These are phyloP conservation scores for Bombus ignitus DNA, from an alignment of 1,140 invertebrate genomes.

Conservation along the genomic window DNA sequence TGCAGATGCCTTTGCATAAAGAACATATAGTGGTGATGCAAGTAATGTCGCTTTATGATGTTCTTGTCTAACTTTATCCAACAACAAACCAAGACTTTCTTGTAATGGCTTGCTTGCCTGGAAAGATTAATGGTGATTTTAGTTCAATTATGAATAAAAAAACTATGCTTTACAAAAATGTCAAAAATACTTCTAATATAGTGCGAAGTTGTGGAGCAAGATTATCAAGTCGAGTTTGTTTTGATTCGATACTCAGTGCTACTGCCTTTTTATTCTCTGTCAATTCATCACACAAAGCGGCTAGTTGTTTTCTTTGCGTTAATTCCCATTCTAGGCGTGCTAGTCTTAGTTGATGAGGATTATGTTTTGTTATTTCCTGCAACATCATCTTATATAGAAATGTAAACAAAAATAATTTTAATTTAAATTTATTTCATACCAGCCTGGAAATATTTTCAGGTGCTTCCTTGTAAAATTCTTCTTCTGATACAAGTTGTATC, in stretches of 20 bases:
- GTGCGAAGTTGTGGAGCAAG: constrained; percentile 90
- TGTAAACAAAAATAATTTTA: not conserved
- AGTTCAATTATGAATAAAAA: constrained; percentile 2
- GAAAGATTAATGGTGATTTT: constrained; percentile 59
- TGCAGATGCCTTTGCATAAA: constrained; percentile 93
- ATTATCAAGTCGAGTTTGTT: constrained; percentile 91
- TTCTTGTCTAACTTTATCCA: constrained; percentile 90
- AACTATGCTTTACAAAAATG: constrained; percentile 11
- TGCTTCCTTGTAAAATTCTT: constrained; percentile 93
- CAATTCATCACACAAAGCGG: constrained; percentile 89
- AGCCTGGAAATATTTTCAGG: constrained; percentile 87
- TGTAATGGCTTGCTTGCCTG: constrained; percentile 94
- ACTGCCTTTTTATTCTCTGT: constrained; percentile 90
- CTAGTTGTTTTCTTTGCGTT: constrained; percentile 92
- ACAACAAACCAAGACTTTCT: constrained; percentile 92
- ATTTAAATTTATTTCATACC: constrained; percentile 78
- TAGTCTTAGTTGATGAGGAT: constrained; percentile 91
- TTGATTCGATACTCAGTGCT: constrained; percentile 89
- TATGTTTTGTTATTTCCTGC: constrained; percentile 86
- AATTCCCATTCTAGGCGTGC: constrained; percentile 96
- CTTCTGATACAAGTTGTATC: constrained; percentile 92
- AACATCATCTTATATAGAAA: constrained; percentile 53
- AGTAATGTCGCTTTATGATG: constrained; percentile 90
- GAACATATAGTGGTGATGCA: constrained; percentile 92
- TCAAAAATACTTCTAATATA: constrained; percentile 85